Conservation (phyloP, 2,113 vertebrate genomes). For the Xiphophorus hellerii region DNA sequence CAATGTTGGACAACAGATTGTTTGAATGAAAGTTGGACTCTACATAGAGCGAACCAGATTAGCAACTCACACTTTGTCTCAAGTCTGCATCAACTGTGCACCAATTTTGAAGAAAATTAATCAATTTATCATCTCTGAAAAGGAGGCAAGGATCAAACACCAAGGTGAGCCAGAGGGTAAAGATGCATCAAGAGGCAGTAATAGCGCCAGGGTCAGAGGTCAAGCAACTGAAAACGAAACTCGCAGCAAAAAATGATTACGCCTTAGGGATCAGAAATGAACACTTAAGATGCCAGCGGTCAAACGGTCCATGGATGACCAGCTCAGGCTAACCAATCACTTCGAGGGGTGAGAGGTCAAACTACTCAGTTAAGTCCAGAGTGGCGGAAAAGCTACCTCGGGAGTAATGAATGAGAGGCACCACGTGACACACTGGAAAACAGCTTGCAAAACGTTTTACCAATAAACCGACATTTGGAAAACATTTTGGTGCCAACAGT, state of each 20-base stretch:
- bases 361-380: constrained; percentile 50
- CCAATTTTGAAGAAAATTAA: constrained; percentile 9
- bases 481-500: constrained; percentile 1
- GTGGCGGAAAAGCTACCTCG: constrained; percentile 43
- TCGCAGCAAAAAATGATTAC: constrained; percentile 48
- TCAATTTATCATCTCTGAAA: not conserved
- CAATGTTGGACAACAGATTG: too few species aligned
- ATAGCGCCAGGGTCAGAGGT: constrained; percentile 45
- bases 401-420: constrained; percentile 28
- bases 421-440: constrained; percentile 15
- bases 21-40: too few species aligned
- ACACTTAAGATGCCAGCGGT: constrained; percentile 71
- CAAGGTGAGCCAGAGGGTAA: constrained; percentile 39
- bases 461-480: constrained; percentile 5
- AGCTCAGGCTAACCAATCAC: constrained; percentile 60
- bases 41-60: constrained; percentile 9
- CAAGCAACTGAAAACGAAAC: constrained; percentile 70
- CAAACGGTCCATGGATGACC: constrained; percentile 65
- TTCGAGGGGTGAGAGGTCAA: constrained; percentile 65
- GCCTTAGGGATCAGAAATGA: constrained; percentile 60
- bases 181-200: constrained; percentile 17
- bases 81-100: not conserved
- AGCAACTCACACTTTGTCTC: not conserved
- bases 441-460: constrained; percentile 54
- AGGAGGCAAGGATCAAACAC: constrained; percentile 28